Evolutionary conservation across 2,888 invertebrate genomes (phyloP).

Genomic region (Ypsolopha sequella): DNA sequence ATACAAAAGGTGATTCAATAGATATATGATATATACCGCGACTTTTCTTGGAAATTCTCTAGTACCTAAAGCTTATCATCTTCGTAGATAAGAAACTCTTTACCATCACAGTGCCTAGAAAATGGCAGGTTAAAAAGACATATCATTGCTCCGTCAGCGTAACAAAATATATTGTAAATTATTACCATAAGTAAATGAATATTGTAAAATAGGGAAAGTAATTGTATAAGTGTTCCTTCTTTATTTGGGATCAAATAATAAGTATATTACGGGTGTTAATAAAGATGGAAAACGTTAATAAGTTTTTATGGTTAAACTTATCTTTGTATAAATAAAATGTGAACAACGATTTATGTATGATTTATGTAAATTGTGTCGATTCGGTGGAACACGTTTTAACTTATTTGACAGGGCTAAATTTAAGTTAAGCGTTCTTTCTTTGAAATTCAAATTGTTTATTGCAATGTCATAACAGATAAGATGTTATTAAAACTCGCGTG

Average conservation of each 20-base stretch:
- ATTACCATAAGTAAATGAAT: slow-evolving; percentile 4
- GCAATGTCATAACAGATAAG: no score
- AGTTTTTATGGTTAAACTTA: neutral
- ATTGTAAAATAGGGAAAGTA: slow-evolving; percentile 1
- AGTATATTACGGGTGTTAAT: neutral
- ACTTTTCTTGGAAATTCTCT: no score
- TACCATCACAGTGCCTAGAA: neutral
- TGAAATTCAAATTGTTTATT: no score
- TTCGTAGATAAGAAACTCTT: neutral
- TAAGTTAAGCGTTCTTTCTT: no score
- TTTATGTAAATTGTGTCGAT: no score
- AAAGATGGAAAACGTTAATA: neutral
- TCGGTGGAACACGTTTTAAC: no score
- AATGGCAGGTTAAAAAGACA: neutral
- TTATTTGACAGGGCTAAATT: no score
- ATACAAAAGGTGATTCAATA: no score
- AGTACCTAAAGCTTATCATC: no score
- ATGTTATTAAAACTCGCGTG: no score
- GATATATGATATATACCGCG: no score
- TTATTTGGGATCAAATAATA: slow-evolving; percentile 21
- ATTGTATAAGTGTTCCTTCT: slow-evolving; percentile 10
- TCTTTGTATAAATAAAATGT: neutral
- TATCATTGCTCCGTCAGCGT: neutral
- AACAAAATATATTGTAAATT: neutral
- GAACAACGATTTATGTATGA: neutral